Evolutionary conservation across 2,888 invertebrate species (phyloP).

Genomic region (Cryptocephalus primarius): DNA sequence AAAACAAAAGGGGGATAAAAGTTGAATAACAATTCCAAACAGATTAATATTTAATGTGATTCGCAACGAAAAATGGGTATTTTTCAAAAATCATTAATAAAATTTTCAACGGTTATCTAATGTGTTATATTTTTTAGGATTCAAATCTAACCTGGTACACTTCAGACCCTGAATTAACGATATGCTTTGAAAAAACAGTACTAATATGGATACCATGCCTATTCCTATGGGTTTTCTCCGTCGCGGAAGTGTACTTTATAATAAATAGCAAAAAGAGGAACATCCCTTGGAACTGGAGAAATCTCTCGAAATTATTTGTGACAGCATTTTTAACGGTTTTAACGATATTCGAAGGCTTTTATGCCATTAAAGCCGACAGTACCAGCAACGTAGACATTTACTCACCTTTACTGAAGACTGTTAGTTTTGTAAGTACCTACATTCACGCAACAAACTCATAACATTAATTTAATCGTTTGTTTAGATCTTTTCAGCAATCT

Average conservation of each 20-base stretch:
- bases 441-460: background rate
- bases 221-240: conserved; percentile 62
- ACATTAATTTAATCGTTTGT: background rate
- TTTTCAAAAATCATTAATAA: too few species aligned
- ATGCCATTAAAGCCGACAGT: conserved; percentile 34
- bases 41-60: too few species aligned
- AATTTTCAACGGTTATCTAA: background rate
- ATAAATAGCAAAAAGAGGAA: conserved; percentile 57
- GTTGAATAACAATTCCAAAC: too few species aligned
- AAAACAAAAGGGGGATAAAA: too few species aligned
- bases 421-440: conserved; percentile 65
- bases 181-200: conserved; percentile 80
- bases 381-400: conserved; percentile 61
- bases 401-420: conserved; percentile 63
- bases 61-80: too few species aligned
- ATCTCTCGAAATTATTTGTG: conserved; percentile 52
- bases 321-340: conserved; percentile 51
- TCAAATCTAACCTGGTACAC: conserved; percentile 63
- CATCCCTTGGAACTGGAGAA: conserved; percentile 61
- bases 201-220: conserved; percentile 76
- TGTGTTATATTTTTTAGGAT: conserved; percentile 48
- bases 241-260: conserved; percentile 60
- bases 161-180: conserved; percentile 63
- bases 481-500: conserved; percentile 11
- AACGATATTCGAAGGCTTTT: conserved; percentile 44